phyloP scores from a whole-genome alignment of 2,797 vertebrate species.

The Scyliorhinus canicula region DNA sequence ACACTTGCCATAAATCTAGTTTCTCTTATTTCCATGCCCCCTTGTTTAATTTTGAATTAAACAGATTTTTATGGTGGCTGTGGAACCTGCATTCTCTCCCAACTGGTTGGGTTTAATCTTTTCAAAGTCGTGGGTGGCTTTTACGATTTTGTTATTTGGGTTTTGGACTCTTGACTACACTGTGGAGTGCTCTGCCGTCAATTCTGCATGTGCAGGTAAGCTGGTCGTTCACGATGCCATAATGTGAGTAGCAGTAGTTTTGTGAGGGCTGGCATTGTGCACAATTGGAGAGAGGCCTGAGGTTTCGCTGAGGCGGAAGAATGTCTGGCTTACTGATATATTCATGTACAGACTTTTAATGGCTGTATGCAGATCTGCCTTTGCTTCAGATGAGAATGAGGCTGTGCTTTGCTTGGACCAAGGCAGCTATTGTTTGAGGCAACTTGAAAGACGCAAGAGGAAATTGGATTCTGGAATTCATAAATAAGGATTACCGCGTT shows the following conservation, averaged over 20 bases:
- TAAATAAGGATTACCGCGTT: conserved; percentile 36
- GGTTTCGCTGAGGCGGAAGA: neutral
- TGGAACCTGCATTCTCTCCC: neutral
- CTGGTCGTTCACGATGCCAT: too few relatives aligned
- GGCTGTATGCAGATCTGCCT: neutral
- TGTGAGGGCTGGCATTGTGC: too few relatives aligned
- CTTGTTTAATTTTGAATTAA: neutral
- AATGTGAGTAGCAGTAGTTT: too few relatives aligned
- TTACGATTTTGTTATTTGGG: neutral
- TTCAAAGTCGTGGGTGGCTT: neutral
- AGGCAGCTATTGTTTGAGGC: conserved; percentile 33
- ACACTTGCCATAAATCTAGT: neutral
- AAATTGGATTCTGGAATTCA: conserved; percentile 39
- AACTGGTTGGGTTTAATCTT: neutral
- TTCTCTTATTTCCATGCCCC: neutral
- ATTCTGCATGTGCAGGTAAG: neutral
- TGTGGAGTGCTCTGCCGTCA: neutral
- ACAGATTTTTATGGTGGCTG: neutral
- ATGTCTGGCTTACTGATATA: neutral
- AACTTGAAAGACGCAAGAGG: conserved; percentile 19
- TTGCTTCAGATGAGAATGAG: conserved; percentile 1
- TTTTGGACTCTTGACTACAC: neutral
- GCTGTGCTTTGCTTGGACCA: conserved; percentile 11
- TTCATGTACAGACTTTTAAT: neutral
- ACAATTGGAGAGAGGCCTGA: neutral